phyloP scores from a whole-genome alignment of 2,113 vertebrate genomes.

The Sardina pilchardus region DNA sequence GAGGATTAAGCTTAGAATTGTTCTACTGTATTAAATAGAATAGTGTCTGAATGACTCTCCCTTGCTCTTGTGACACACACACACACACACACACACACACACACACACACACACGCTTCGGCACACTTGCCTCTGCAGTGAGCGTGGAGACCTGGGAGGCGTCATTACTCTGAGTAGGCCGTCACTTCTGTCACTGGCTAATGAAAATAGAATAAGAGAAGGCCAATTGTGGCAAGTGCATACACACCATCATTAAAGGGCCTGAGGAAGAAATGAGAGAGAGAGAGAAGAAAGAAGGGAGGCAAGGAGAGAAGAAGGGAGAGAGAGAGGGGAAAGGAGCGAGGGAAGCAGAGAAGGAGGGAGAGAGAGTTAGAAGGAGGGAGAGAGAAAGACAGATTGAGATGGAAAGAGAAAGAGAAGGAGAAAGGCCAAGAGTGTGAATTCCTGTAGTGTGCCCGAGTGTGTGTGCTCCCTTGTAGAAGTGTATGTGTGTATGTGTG shows the following conservation, averaged over 20 bases:
- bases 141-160: constrained; percentile 55
- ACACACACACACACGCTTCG: constrained; percentile 33
- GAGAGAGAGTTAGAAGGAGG: too few species aligned
- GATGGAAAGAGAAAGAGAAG: too few species aligned
- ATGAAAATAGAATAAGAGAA: constrained; percentile 62
- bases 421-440: too few species aligned
- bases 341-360: not conserved
- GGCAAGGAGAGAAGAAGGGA: not conserved
- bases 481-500: not conserved
- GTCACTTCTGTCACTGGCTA: constrained; percentile 65
- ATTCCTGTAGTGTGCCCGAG: not conserved
- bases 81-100: constrained; percentile 39
- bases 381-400: not conserved
- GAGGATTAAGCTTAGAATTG: not conserved
- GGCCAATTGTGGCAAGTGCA: constrained; percentile 43
- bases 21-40: constrained; percentile 2
- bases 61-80: not conserved
- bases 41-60: not conserved
- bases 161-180: constrained; percentile 62
- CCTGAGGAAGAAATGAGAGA: not conserved
- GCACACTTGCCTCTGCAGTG: constrained; percentile 27
- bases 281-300: not conserved
- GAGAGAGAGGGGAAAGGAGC: not conserved
- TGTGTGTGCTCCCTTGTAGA: constrained; percentile 21
- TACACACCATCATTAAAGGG: constrained; percentile 35